Evolutionary conservation across 2,888 invertebrate species (phyloP), one percentile per base, ranked within the genome.

Genomic region (Coleophora flavipennella): DNA sequence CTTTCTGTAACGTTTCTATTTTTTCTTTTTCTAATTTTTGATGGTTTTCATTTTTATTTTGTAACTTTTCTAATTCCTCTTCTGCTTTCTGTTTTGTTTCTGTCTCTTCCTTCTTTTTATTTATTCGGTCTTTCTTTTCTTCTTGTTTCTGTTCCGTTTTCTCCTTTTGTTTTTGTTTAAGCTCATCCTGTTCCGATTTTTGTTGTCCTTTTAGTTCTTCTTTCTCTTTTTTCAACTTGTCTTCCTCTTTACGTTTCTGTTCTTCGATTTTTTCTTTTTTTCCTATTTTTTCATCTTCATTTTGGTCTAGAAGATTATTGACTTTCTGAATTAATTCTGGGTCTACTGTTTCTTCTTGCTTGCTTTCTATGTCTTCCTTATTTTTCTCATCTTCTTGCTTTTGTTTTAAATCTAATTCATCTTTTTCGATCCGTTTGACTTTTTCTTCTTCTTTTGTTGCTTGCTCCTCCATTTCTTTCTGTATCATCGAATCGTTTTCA

Each of bases 81-180:
- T 45, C 38, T 41, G 48, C 43, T 40, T 37, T 33, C 12, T 38
- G 35, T 13, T 8, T 2, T 9, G 3, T 26, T 27, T 27, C n/a
- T 11, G 4, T 8, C 32, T 33, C 38, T 35, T 25, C 39, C 44
- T 40, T 41, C 35, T 13, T 47, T 39, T 27, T 48, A 34, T 40
- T 42, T 44, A 12, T 56, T 47, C n/a, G n/a, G n/a, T n/a, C n/a
- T n/a, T n/a, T n/a, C n/a, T 33, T 53, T 47, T 20, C 36, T 47
- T 44, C 28, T 50, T 44, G 3, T 9, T 43, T 51, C 35, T 53
- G 38, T 31, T 46, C 36, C 34, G 53, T 36, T 39, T 42, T 43
- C 50, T 49, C 4, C 38, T 45, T 20, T 20, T 41, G 29, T 33
- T 70, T 67, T 9, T 67, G 62, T 44, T 71, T 68, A 44, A n/a